Conservation (phyloP, 1,140 invertebrate genomes). For the Zaprionus tsacasi region DNA sequence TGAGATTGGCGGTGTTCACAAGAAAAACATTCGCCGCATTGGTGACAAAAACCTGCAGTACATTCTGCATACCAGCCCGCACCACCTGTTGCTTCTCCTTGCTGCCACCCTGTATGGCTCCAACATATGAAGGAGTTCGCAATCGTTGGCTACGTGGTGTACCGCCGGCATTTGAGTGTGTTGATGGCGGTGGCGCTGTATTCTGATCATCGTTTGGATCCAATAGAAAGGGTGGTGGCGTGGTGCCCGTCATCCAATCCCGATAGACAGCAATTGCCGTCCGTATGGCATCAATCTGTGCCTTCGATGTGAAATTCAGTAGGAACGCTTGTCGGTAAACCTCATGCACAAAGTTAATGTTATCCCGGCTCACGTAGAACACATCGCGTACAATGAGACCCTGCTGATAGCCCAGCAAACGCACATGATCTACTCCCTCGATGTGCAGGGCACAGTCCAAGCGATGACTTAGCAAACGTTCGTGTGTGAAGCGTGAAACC, state of each 20-base stretch:
- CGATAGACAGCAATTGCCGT: conserved; percentile 97
- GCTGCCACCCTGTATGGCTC: conserved; percentile 87
- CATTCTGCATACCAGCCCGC: conserved; percentile 93
- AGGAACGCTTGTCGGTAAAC: conserved; percentile 97
- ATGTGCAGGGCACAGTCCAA: conserved; percentile 84
- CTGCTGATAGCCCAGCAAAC: conserved; percentile 75
- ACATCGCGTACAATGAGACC: conserved; percentile 91
- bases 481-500: conserved; percentile 93
- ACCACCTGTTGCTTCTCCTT: conserved; percentile 92
- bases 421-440: conserved; percentile 80
- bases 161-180: conserved; percentile 55
- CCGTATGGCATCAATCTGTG: conserved; percentile 92
- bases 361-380: conserved; percentile 94
- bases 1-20: conserved; percentile 87
- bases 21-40: conserved; percentile 98
- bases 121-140: conserved; percentile 92
- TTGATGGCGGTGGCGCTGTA: conserved; percentile 41
- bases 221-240: conserved; percentile 93
- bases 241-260: conserved; percentile 94
- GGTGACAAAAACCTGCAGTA: conserved; percentile 96
- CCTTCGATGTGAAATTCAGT: conserved; percentile 89
- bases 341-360: conserved; percentile 98
- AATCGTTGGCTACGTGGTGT: conserved; percentile 86
- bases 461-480: conserved; percentile 83
- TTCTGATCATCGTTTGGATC: conserved; percentile 89